phyloP scores from a whole-genome alignment of 2,113 vertebrate genomes.

The Puffinus mauretanicus region DNA sequence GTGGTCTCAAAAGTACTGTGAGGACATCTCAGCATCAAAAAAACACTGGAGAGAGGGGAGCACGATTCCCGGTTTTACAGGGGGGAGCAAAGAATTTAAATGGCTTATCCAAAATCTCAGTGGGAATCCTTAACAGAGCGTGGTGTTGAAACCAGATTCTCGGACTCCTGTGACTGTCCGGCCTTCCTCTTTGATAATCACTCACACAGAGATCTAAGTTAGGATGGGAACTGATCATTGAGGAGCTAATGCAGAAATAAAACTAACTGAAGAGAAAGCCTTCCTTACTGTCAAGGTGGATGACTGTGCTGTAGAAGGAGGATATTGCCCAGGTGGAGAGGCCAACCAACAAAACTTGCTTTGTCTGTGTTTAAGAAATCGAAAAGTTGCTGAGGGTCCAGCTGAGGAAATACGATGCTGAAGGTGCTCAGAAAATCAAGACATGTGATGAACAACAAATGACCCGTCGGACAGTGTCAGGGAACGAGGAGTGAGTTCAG shows the following conservation, averaged over 20 bases:
- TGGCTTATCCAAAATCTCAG: neutral
- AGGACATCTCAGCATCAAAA: neutral
- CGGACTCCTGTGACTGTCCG: neutral
- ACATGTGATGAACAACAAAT: neutral
- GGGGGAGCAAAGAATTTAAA: slow-evolving; percentile 13
- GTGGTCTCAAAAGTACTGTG: neutral
- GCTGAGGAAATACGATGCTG: neutral
- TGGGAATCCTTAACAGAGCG: neutral
- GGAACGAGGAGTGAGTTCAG: neutral
- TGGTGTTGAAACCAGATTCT: slow-evolving; percentile 11
- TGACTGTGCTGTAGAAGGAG: neutral
- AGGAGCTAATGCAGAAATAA: neutral
- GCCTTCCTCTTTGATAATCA: slow-evolving; percentile 14
- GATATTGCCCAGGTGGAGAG: neutral
- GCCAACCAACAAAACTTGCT: neutral
- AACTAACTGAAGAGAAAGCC: neutral
- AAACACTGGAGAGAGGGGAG: neutral
- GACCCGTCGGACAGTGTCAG: neutral
- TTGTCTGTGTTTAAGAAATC: neutral
- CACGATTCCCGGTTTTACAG: neutral
- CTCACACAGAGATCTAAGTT: neutral
- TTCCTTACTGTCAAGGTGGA: neutral
- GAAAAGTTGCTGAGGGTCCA: neutral
- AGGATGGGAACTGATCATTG: neutral
- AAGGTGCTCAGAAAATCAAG: neutral